These are phyloP conservation scores for Ips nitidus DNA, from an alignment of 1,140 invertebrate species.

Conservation along the genomic window DNA sequence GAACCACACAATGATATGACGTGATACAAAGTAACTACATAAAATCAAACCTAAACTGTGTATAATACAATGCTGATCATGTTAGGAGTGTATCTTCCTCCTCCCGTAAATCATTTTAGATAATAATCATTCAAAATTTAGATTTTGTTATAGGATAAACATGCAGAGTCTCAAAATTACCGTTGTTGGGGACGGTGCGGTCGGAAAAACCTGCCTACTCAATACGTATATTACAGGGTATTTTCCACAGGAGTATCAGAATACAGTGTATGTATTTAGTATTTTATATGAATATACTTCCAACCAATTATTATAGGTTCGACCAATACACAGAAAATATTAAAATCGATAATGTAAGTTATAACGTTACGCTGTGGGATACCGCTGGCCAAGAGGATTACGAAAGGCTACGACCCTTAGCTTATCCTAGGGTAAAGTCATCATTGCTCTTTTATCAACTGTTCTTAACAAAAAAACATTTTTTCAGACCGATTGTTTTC, in stretches of 20 bases:
- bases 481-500: constrained; percentile 84
- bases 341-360: constrained; percentile 71
- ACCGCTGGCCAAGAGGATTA: constrained; percentile 97
- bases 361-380: constrained; percentile 87
- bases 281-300: too few relatives aligned
- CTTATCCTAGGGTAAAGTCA: constrained; percentile 69
- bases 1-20: too few relatives aligned
- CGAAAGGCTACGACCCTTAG: constrained; percentile 85
- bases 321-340: constrained; percentile 83
- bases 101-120: too few relatives aligned
- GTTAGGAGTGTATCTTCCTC: too few relatives aligned
- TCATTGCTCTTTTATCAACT: neutral
- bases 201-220: constrained; percentile 1
- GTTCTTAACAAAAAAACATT: neutral
- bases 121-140: too few relatives aligned
- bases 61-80: too few relatives aligned
- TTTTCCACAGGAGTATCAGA: neutral
- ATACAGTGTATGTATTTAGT: too few relatives aligned
- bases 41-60: too few relatives aligned
- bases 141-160: too few relatives aligned
- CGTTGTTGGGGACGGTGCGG: constrained; percentile 1
- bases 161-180: neutral
- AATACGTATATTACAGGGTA: neutral
- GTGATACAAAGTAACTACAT: too few relatives aligned
- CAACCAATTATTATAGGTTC: constrained; percentile 37